phyloP scores from a whole-genome alignment of 2,113 vertebrate genomes.

The Istiophorus platypterus region DNA sequence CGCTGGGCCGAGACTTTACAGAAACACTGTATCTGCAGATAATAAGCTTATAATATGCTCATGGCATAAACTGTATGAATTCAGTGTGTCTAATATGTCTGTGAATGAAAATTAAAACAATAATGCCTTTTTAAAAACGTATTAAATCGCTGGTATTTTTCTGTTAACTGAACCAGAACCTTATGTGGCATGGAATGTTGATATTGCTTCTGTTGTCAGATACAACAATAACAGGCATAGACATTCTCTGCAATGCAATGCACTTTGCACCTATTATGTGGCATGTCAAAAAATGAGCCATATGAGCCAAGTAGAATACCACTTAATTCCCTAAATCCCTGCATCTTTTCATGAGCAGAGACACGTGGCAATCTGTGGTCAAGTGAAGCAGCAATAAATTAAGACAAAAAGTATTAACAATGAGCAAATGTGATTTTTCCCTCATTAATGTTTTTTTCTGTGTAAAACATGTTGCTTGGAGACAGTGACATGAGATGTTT shows the following conservation, averaged over 20 bases:
- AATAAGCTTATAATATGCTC: neutral
- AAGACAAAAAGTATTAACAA: constrained; percentile 9
- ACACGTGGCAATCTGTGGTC: constrained; percentile 6
- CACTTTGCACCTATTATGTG: too few species aligned
- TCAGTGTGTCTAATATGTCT: neutral
- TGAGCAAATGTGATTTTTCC: constrained; percentile 14
- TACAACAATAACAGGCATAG: neutral
- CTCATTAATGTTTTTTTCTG: constrained; percentile 32
- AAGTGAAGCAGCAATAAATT: neutral
- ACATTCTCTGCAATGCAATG: neutral
- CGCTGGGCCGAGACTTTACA: neutral
- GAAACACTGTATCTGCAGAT: constrained; percentile 12
- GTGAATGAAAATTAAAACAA: constrained; percentile 20
- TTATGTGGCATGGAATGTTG: constrained; percentile 6
- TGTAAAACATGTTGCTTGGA: constrained; percentile 52
- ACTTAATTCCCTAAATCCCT: neutral
- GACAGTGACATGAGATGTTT: constrained; percentile 33
- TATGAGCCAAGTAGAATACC: neutral
- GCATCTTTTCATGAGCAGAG: neutral
- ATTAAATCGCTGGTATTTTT: constrained; percentile 15
- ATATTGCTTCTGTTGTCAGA: constrained; percentile 5
- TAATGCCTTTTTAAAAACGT: neutral
- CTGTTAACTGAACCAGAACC: constrained; percentile 21
- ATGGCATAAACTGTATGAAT: neutral
- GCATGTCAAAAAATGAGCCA: neutral